Evolutionary conservation across 1,140 invertebrate species (phyloP).

Genomic region (Drosophila pandora): DNA sequence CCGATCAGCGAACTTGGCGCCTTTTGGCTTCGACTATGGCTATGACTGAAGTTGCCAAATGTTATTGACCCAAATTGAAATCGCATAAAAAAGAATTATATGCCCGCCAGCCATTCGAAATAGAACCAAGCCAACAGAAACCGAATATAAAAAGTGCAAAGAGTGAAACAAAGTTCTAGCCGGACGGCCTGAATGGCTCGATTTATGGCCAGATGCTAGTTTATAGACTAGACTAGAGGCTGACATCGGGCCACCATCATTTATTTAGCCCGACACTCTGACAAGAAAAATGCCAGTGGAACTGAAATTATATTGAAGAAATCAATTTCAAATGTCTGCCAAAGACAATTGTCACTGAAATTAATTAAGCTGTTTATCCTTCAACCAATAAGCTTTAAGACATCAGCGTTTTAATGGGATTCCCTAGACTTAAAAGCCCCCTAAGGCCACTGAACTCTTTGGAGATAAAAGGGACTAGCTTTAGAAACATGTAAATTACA

Average conservation of each 20-base stretch:
- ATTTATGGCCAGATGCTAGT: conserved; percentile 47
- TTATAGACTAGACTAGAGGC: conserved; percentile 26
- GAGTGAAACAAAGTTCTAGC: conserved; percentile 26
- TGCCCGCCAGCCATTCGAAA: conserved; percentile 45
- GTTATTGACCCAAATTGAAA: conserved; percentile 76
- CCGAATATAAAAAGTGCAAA: conserved; percentile 30
- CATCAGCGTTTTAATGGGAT: neutral
- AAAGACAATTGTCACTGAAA: conserved; percentile 12
- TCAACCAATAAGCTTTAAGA: neutral
- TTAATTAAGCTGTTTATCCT: conserved; percentile 5
- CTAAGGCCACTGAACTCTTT: conserved; percentile 7
- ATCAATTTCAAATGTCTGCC: conserved; percentile 27
- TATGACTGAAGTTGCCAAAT: conserved; percentile 63
- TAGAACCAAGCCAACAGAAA: conserved; percentile 55
- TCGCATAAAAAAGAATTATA: conserved; percentile 46
- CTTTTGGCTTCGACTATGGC: conserved; percentile 47
- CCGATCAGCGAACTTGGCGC: conserved; percentile 73
- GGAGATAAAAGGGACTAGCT: neutral
- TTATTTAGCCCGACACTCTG: conserved; percentile 48
- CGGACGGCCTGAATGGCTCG: conserved; percentile 20
- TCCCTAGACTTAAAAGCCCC: neutral
- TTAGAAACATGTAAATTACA: conserved; percentile 14
- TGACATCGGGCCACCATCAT: conserved; percentile 27
- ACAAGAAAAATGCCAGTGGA: conserved; percentile 46
- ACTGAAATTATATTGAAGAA: conserved; percentile 15